Percentiles rank a stretch among this genome's conserved stretches.
These are phyloP conservation scores for Phlogophora meticulosa DNA, from an alignment of 2,888 invertebrate species.

Conservation along the genomic window DNA sequence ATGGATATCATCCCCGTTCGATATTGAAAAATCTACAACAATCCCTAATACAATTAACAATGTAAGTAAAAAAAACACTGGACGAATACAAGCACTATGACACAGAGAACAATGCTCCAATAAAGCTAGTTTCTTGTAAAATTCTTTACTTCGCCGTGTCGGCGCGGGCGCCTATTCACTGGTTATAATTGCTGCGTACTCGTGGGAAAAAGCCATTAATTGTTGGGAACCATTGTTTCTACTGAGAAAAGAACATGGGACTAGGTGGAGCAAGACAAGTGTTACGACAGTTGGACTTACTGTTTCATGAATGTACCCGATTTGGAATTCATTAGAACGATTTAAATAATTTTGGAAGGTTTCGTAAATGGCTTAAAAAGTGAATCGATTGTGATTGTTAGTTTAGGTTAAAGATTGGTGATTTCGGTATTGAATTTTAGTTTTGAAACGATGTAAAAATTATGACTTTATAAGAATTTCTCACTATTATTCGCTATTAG, in stretches of 20 bases:
- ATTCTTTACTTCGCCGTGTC: conserved; percentile 49
- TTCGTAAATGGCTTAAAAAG: conserved; percentile 32
- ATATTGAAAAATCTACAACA: not conserved
- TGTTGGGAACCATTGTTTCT: conserved; percentile 68
- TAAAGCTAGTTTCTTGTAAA: conserved; percentile 71
- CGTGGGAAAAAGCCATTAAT: conserved; percentile 67
- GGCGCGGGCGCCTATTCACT: conserved; percentile 52
- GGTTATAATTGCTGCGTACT: conserved; percentile 62
- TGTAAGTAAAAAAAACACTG: conserved; percentile 39
- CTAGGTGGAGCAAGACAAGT: conserved; percentile 66
- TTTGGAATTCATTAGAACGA: conserved; percentile 36
- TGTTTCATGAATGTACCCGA: conserved; percentile 55
- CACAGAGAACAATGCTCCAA: conserved; percentile 71
- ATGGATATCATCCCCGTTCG: not conserved
- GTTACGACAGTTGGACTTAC: conserved; percentile 62
- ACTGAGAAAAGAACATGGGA: conserved; percentile 63
- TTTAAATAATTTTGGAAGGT: conserved; percentile 21
- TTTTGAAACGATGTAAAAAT: conserved; percentile 7
- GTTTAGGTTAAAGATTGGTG: conserved; percentile 10
- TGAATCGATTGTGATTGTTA: conserved; percentile 36
- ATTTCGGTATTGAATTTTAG: not conserved
- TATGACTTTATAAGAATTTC: not conserved
- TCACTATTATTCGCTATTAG: not conserved
- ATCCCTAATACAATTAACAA: conserved; percentile 27
- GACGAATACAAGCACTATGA: conserved; percentile 40